Evolutionary conservation across 2,113 vertebrate genomes (phyloP), one percentile per base, ranked within the genome.

Genomic region (Ceratotherium simum): DNA sequence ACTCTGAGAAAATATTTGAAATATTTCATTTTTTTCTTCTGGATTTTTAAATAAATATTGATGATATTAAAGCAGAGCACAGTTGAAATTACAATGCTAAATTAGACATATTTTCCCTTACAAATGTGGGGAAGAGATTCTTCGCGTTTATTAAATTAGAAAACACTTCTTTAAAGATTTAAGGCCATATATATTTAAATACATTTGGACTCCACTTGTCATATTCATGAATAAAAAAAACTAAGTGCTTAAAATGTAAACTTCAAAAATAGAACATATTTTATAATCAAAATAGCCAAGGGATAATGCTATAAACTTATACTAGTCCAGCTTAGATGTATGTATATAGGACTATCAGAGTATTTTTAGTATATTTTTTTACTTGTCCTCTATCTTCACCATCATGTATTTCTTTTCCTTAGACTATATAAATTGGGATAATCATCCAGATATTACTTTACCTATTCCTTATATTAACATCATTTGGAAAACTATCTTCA

Each of bases 41-140:
- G 27, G 17, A 75, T n/a, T 83, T 80, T 56, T 11, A 73, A 85
- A 60, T 84, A 62, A 60, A 82, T 62, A 69, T 48, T 46, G 29
- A 64, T 93, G 36, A 51, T 70, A 91, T n/a, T 64, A 67, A 82
- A 64, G 23, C 46, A 51, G 69, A 92, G 8, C 3, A 73, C 10
- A 93, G 17, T 36, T 67, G 72, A 70, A 76, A 76, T 64, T 64
- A 56, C 2, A 86, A 56, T 48, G 6, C 23, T 54, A 11, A 93
- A 80, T 80, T 90, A 97, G 73, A 60, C 29, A 29, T n/a, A 16
- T 90, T 90, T 95, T n/a, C 14, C 29, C 14, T 62, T 67, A 81
- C 3, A 58, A 69, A 60, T 64, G 18, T 69, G 1, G 20, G 56
- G 11, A 88, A 62, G 13, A 87, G 17, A 58, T 18, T 29, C 16